phyloP scores from a whole-genome alignment of 2,113 vertebrate genomes.

The Archilochus colubris region DNA sequence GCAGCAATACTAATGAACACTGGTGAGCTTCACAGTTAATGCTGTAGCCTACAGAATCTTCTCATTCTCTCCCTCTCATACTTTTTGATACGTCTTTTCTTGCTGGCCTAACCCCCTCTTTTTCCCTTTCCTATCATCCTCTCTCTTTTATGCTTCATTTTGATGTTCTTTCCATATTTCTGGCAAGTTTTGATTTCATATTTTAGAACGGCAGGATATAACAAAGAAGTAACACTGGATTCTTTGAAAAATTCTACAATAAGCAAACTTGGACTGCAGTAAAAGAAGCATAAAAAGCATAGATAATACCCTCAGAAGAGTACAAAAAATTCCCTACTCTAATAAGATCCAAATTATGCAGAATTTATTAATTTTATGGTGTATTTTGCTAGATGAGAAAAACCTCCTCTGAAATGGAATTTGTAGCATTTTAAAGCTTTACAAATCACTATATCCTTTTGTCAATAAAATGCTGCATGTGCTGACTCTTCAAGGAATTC shows the following conservation, averaged over 20 bases:
- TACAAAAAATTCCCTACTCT: background rate
- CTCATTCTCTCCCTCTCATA: background rate
- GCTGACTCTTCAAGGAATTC: background rate
- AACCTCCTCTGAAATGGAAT: background rate
- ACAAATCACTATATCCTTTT: background rate
- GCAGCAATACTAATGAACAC: background rate
- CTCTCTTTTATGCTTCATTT: background rate
- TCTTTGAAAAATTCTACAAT: background rate
- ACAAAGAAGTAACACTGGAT: background rate
- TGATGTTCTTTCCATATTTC: background rate
- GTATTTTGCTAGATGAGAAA: background rate
- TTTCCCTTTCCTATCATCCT: background rate
- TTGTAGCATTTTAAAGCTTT: background rate
- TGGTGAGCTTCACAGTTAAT: background rate
- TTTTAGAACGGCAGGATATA: background rate
- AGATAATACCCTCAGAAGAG: background rate
- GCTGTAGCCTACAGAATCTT: background rate
- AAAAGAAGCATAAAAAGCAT: background rate
- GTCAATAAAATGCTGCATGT: background rate
- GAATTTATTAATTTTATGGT: background rate
- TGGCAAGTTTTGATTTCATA: background rate
- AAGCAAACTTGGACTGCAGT: background rate
- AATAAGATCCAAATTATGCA: background rate
- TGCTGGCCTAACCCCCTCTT: background rate
- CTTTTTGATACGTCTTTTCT: background rate